Evolutionary conservation across 2,888 invertebrate species (phyloP), one percentile per base, ranked within the genome.

Genomic region (Nemurella pictetii): DNA sequence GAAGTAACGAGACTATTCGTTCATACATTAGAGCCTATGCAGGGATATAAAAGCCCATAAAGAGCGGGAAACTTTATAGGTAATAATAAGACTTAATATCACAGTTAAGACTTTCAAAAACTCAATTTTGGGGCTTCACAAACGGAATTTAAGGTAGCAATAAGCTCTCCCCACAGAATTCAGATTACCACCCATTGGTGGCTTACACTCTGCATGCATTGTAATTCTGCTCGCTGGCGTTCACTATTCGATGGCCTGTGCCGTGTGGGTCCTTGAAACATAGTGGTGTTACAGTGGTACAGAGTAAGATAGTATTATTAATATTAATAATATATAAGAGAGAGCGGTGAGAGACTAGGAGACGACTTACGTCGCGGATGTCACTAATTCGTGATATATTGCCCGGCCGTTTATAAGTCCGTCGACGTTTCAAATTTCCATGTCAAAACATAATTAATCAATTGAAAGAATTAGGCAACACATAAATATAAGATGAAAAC

Each of bases 71-170:
- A 82, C 82, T 82, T 82, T 82, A 72, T 5, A 82, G 82, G n/a
- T n/a, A n/a, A 82, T 82, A 82, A 82, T 82, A 82, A 82, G 55
- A 72, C 55, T 30, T 27, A 82, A 82, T 82, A 82, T 82, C 72
- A 82, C 72, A 82, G 82, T 82, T 82, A 82, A 82, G 72, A 82
- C 82, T 82, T 82, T 72, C 82, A 55, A 82, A 82, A 82, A 82
- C 72, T 55, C 82, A 82, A 82, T 82, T 82, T 55, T 36, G 82
- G 20, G 27, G 55, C 28, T 72, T 82, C 55, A 82, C 26, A 78
- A 78, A 55, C 29, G 78, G n/a, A 78, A 78, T 78, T 30, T 30
- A 82, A 82, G 82, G 80, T 81, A 81, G 26, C 82, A 27, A 27
- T 78, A 78, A 78, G 78, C n/a, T 15, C 78, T 78, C 78, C 78